Base-by-base conservation (phyloP, 2,888 invertebrate species). In the Netelia inedita region DNA sequence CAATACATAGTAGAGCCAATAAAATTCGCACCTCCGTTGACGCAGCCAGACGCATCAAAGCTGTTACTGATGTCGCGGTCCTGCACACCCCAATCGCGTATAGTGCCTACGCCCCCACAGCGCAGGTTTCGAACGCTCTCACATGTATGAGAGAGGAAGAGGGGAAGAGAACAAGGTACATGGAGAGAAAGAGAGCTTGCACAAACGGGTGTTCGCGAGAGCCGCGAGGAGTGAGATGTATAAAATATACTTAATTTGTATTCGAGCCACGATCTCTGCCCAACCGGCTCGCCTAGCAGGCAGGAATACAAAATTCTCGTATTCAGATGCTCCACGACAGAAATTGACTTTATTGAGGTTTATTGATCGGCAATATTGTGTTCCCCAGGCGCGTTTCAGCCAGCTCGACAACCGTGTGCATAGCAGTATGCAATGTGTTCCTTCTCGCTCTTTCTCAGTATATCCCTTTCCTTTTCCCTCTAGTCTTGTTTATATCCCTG, bases 331-430 rank as follows among this genome's bases (percentile, higher is more conserved):
- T 90, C 89, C 89, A 89, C 92, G 92, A 93, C 92, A 92, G 92
- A 93, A 93, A 93, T 93, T 93, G 93, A 93, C 93, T 93, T 93
- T 93, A 93, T 93, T 93, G 93, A 93, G 92, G 93, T 93, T 93
- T 93, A 93, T 93, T 91, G 93, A 93, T 93, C 92, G 91, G 90
- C 93, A 93, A 93, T 93, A 93, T 93, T 92, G 93, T 92, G 91
- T 91, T 85, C 74, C 74, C 74, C 53, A 73, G 50, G 71, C 71
- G 71, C 46, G 16, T 68, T 80, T 65, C 23, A 46, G 35, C 63
- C 46, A 46, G 50, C 71, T 80, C 65, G 61, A 53, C 79, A 65
- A 50, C 53, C 68, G 46, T 57, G 57, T 66, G 55, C 63, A 68
- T 73, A 9, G 55, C 65, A 69, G 43, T 23, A 19, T 50, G 46